These are phyloP conservation scores for Drosophila macrospina DNA, from an alignment of 2,888 invertebrate species.

Conservation along the genomic window DNA sequence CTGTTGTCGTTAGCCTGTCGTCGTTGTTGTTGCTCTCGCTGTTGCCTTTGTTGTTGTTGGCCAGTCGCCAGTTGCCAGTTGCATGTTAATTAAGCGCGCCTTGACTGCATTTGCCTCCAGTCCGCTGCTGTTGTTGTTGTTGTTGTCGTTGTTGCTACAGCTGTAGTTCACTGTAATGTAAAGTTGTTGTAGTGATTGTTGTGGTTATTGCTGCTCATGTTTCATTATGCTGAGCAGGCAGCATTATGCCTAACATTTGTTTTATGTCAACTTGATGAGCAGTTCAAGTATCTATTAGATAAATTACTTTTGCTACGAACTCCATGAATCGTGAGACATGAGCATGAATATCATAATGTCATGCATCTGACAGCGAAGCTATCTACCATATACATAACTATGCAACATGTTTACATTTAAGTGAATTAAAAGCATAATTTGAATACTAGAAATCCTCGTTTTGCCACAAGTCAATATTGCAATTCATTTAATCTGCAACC, in stretches of 20 bases:
- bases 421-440: background rate
- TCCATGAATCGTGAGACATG: slow-evolving; percentile 39
- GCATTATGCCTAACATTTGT: slow-evolving; percentile 65
- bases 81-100: slow-evolving; percentile 79
- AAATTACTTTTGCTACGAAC: slow-evolving; percentile 49
- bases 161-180: slow-evolving; percentile 46
- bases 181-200: slow-evolving; percentile 43
- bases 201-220: slow-evolving; percentile 37
- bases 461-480: background rate
- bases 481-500: no score
- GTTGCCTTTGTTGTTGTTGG: slow-evolving; percentile 20
- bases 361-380: slow-evolving; percentile 26
- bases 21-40: slow-evolving; percentile 36
- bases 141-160: slow-evolving; percentile 30
- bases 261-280: slow-evolving; percentile 73
- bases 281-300: slow-evolving; percentile 71
- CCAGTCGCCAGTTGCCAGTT: slow-evolving; percentile 64
- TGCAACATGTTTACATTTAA: background rate
- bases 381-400: background rate
- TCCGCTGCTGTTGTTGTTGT: slow-evolving; percentile 28
- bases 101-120: slow-evolving; percentile 72
- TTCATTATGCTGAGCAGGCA: slow-evolving; percentile 67
- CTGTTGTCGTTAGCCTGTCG: slow-evolving; percentile 60
- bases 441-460: background rate
- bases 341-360: slow-evolving; percentile 49